Evolutionary conservation across 2,888 invertebrate species (phyloP).

Genomic region (Pheosia tremula): DNA sequence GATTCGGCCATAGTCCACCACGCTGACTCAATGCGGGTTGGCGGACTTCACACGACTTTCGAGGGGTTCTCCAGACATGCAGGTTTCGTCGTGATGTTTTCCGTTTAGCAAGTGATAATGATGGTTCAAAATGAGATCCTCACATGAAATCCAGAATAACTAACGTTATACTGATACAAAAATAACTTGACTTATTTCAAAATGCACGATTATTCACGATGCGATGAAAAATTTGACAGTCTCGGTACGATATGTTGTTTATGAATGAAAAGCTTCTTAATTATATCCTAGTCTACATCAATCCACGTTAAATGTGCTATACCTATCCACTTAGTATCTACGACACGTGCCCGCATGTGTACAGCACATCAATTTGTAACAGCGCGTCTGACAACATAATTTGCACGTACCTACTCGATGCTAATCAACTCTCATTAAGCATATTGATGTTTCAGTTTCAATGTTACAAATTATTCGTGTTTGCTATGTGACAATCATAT

Average conservation of each 20-base stretch:
- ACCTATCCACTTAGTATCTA: constrained; percentile 4
- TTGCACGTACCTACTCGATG: constrained; percentile 44
- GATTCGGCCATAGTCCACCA: no score
- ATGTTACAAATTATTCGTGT: constrained; percentile 62
- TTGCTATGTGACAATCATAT: constrained; percentile 52
- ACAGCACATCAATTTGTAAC: constrained; percentile 45
- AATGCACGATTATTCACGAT: background rate
- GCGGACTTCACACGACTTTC: no score
- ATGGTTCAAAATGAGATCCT: no score
- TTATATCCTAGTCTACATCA: constrained; percentile 37
- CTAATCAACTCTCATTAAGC: constrained; percentile 75
- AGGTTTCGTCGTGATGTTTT: no score
- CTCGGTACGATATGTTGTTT: constrained; percentile 35
- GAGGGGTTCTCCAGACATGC: no score
- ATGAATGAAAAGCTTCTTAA: constrained; percentile 37
- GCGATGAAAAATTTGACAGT: constrained; percentile 12
- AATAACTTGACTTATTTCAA: background rate
- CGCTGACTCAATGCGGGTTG: no score
- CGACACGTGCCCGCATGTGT: constrained; percentile 7
- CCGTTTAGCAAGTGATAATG: no score
- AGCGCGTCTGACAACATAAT: constrained; percentile 47
- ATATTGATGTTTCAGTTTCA: constrained; percentile 64
- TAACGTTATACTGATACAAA: background rate
- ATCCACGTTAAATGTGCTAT: constrained; percentile 24
- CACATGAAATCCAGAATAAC: no score